Percentiles rank a stretch among this genome's conserved stretches.
These are phyloP conservation scores for Aurelia coerulea DNA, from an alignment of 30 jellyfish, hydroid and myxozoan genomes.

Conservation along the genomic window DNA sequence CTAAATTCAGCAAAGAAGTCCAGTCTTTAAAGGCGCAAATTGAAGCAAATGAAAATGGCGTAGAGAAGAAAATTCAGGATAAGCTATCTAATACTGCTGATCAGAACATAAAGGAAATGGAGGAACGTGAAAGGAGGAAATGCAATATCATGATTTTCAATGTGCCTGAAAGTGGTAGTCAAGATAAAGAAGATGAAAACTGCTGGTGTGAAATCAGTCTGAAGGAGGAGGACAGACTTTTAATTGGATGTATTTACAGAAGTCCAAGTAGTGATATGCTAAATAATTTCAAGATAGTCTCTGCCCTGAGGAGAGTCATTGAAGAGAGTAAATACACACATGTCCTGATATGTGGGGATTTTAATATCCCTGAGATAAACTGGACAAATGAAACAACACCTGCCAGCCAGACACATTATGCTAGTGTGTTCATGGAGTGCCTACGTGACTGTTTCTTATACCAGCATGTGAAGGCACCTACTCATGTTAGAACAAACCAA, in stretches of 20 bases:
- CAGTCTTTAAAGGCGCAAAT: conserved; percentile 31
- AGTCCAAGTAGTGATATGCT: conserved; percentile 29
- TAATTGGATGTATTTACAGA: conserved; percentile 43
- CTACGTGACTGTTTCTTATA: conserved; percentile 43
- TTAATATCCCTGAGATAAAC: conserved; percentile 46
- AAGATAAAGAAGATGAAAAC: conserved; percentile 22
- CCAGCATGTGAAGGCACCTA: conserved; percentile 58
- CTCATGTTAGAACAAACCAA: conserved; percentile 34
- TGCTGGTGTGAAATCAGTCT: conserved; percentile 38
- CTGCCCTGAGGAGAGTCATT: conserved; percentile 28
- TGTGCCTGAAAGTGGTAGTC: conserved; percentile 47
- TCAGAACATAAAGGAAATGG: conserved; percentile 26
- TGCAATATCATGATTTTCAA: conserved; percentile 30
- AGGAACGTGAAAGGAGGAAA: conserved; percentile 17
- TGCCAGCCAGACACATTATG: conserved; percentile 49
- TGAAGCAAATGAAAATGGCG: conserved; percentile 12
- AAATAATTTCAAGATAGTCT: conserved; percentile 26
- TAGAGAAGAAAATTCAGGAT: conserved; percentile 18
- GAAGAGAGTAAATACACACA: conserved; percentile 21
- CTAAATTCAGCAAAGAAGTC: conserved; percentile 1
- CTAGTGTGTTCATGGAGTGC: conserved; percentile 52
- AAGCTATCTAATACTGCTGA: conserved; percentile 5
- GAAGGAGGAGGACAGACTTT: conserved; percentile 41
- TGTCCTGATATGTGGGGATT: conserved; percentile 43
- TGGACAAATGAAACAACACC: conserved; percentile 44